Base-by-base conservation (phyloP, 2,888 invertebrate genomes). In the Cephus spinipes region DNA sequence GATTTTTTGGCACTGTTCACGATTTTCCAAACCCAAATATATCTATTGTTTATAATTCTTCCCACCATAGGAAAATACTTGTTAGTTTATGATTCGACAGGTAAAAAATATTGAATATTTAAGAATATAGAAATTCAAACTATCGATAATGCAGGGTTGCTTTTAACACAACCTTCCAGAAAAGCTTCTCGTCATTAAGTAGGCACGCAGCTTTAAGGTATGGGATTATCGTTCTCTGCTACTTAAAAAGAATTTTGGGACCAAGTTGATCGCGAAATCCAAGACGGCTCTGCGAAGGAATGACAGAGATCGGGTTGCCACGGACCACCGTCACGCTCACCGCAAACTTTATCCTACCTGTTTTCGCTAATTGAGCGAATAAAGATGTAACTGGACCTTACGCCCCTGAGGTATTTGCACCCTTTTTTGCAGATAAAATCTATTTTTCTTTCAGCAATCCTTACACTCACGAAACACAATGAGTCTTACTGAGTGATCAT, bases 291-390 rank as follows among this genome's bases (percentile, higher is more conserved):
- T 79, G 73, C 79, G 82, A 82, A 83, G 86, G 88, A 90, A 89
- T 89, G 88, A 89, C 88, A 90, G 88, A 89, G 90, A 91, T 91
- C 90, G 85, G 90, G 88, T 91, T 91, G 88, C 91, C 84, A 77
- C 80, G 87, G 90, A 90, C 91, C 91, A 91, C 91, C 90, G 85
- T 87, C 86, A 87, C 85, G 87, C 85, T 86, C 85, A 84, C 88
- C 87, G 89, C 88, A 89, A 85, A 91, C 88, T 87, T 90, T 89
- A 90, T 89, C 90, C 90, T 90, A 90, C 89, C 90, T 89, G 90
- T 91, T 91, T 91, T 91, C 87, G 90, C 89, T 91, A 91, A 91
- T 91, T 91, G 91, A 91, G 89, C 90, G 91, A 90, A 90, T 90
- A 91, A 91, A 90, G 89, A 91, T 89, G 91, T 91, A 91, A 91